phyloP scores from a whole-genome alignment of 1,140 invertebrate species.

The Aphelinus certus region DNA sequence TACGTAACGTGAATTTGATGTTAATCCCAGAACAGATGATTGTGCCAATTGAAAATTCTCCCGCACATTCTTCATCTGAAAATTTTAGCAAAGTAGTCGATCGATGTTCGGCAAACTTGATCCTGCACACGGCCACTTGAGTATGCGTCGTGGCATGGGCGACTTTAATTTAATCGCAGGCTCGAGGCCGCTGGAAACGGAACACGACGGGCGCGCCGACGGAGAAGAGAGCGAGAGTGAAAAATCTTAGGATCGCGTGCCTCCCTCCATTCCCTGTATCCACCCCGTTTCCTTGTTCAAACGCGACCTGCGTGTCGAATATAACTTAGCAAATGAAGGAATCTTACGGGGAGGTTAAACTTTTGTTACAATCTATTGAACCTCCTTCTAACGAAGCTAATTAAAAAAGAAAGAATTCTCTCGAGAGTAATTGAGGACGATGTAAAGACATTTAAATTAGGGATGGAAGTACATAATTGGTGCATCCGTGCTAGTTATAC shows the following conservation, averaged over 20 bases:
- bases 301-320: neutral
- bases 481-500: too few relatives aligned
- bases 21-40: too few relatives aligned
- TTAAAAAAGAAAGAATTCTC: neutral
- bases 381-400: neutral
- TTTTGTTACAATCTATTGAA: neutral
- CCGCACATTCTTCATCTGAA: neutral
- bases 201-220: neutral
- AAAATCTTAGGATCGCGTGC: slow-evolving; percentile 2
- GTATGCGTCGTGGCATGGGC: slow-evolving; percentile 15
- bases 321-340: neutral
- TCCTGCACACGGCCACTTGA: slow-evolving; percentile 7
- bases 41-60: too few relatives aligned
- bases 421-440: too few relatives aligned
- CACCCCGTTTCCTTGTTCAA: neutral
- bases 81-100: slow-evolving; percentile 21
- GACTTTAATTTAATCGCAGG: slow-evolving; percentile 25
- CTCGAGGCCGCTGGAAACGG: neutral
- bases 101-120: slow-evolving; percentile 34
- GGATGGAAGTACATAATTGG: too few relatives aligned
- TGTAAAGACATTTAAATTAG: too few relatives aligned
- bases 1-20: too few relatives aligned
- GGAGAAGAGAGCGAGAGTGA: slow-evolving; percentile 31
- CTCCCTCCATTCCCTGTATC: neutral
- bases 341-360: too few relatives aligned